Conservation (phyloP, 64 coral and sea anemone species). For the Montipora efflorescens region DNA sequence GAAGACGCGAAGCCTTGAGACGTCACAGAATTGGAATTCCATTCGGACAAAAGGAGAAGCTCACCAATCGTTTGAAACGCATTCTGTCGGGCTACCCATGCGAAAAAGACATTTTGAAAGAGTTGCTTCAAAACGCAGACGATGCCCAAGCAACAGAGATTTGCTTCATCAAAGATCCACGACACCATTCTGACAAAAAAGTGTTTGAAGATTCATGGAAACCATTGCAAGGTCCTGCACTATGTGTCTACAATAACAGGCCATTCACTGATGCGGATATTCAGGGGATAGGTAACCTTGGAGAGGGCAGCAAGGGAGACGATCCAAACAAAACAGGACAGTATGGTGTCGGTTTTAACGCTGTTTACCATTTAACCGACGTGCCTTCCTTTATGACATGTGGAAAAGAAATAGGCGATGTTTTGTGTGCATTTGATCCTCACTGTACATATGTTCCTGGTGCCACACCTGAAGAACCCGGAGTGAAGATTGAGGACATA, state of each 20-base stretch:
- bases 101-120: conserved; percentile 87
- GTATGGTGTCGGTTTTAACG: conserved; percentile 94
- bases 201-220: conserved; percentile 85
- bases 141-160: conserved; percentile 92
- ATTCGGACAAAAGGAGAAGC: conserved; percentile 89
- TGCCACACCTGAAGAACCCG: conserved; percentile 56
- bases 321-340: conserved; percentile 92
- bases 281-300: conserved; percentile 81
- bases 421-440: conserved; percentile 77
- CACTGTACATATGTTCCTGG: conserved; percentile 71
- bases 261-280: conserved; percentile 81
- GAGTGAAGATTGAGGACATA: conserved; percentile 52
- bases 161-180: conserved; percentile 85
- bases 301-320: conserved; percentile 85
- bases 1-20: conserved; percentile 54
- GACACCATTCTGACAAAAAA: conserved; percentile 56
- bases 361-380: conserved; percentile 94
- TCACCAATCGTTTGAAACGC: conserved; percentile 79
- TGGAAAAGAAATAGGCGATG: conserved; percentile 63
- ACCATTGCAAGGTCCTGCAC: conserved; percentile 79
- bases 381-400: conserved; percentile 79
- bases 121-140: conserved; percentile 96
- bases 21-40: conserved; percentile 29
- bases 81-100: conserved; percentile 85
- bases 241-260: conserved; percentile 89